Percentiles rank a stretch among this genome's conserved stretches.
Evolutionary conservation across 2,113 vertebrate genomes (phyloP).

Genomic region (Tyrannus savana): DNA sequence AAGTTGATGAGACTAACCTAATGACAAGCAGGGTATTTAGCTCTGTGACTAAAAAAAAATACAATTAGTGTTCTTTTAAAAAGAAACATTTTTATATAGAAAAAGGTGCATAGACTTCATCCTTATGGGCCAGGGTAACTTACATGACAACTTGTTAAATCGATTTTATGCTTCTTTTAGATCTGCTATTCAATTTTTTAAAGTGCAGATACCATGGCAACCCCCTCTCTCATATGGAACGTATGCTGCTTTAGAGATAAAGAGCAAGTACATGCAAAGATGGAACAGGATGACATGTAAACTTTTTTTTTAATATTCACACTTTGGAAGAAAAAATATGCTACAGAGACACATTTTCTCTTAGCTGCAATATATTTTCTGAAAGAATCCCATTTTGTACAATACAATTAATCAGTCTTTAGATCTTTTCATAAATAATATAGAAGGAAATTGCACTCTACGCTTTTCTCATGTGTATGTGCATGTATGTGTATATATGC

Average conservation of each 20-base stretch:
- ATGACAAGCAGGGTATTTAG: not conserved
- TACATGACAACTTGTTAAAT: conserved; percentile 74
- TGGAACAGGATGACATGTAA: conserved; percentile 62
- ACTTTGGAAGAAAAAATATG: not conserved
- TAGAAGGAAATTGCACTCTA: not conserved
- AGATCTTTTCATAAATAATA: not conserved
- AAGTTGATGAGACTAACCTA: not conserved
- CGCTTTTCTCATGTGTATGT: not conserved
- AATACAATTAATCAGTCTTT: not conserved
- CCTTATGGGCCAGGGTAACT: conserved; percentile 57
- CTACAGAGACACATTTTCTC: not conserved
- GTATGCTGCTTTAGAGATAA: conserved; percentile 74
- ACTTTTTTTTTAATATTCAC: conserved; percentile 45
- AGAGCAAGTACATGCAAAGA: conserved; percentile 66
- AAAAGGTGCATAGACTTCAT: conserved; percentile 28
- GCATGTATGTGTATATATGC: not conserved
- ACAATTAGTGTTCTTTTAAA: not conserved
- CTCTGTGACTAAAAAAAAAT: not conserved
- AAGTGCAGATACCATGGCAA: conserved; percentile 73
- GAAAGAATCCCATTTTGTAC: not conserved
- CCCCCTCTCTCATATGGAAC: conserved; percentile 65
- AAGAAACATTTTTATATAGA: not conserved
- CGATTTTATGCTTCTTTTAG: conserved; percentile 73
- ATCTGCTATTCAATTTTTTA: conserved; percentile 71
- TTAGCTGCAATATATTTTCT: not conserved